Percentiles rank a stretch among this genome's conserved stretches.
phyloP scores from a whole-genome alignment of 2,113 vertebrate species.

The Sceloporus tristichus region DNA sequence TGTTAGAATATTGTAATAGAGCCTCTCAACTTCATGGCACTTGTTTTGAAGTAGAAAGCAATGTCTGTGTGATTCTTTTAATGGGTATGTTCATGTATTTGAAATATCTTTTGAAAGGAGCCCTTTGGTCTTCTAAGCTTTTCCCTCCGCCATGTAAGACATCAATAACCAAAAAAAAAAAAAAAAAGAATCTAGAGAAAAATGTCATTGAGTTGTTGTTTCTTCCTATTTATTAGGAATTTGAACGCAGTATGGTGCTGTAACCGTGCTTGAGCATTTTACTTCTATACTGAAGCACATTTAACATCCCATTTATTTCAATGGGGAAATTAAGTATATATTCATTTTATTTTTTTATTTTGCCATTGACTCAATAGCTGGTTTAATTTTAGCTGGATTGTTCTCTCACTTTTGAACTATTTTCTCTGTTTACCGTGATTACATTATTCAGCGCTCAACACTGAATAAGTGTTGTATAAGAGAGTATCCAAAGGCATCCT shows the following conservation, averaged over 20 bases:
- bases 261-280: neutral
- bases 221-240: neutral
- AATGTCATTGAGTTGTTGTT: neutral
- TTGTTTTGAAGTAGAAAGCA: constrained; percentile 38
- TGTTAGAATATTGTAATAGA: constrained; percentile 22
- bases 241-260: neutral
- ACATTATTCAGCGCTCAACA: neutral
- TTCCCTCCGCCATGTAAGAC: neutral
- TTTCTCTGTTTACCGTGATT: neutral
- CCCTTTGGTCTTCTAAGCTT: neutral
- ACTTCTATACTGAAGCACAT: neutral
- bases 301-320: neutral
- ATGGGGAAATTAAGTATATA: neutral
- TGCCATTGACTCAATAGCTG: neutral
- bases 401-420: neutral
- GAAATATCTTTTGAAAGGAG: constrained; percentile 1
- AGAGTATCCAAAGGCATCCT: neutral
- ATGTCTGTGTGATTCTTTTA: neutral
- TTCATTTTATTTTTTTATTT: neutral
- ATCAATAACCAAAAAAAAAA: neutral
- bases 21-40: constrained; percentile 26
- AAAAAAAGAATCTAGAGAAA: too few species aligned
- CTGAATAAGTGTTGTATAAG: constrained; percentile 7
- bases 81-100: constrained; percentile 1
- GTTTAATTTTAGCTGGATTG: neutral